These are phyloP conservation scores for Lobophora halterata DNA, from an alignment of 2,888 invertebrate species.

Conservation along the genomic window DNA sequence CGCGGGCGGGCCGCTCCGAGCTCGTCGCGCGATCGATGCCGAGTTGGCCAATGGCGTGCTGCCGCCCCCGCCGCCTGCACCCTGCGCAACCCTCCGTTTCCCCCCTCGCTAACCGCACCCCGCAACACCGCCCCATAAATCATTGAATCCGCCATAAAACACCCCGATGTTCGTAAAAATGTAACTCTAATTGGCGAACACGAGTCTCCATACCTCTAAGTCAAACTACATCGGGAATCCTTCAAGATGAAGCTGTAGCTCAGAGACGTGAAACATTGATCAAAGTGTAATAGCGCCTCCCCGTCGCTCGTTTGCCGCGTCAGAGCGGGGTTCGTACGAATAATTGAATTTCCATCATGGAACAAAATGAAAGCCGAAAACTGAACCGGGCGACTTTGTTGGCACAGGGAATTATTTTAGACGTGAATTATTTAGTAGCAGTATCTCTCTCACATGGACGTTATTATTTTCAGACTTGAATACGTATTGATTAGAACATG, in stretches of 20 bases:
- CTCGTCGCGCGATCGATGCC: slow-evolving; percentile 77
- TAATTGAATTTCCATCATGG: slow-evolving; percentile 80
- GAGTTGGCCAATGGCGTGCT: slow-evolving; percentile 77
- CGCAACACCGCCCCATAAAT: slow-evolving; percentile 77
- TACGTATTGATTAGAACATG: slow-evolving; percentile 3
- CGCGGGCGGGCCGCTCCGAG: slow-evolving; percentile 74
- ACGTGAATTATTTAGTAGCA: slow-evolving; percentile 73
- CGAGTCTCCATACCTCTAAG: slow-evolving; percentile 67
- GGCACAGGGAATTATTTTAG: slow-evolving; percentile 73
- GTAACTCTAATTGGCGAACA: slow-evolving; percentile 77
- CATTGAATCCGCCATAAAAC: slow-evolving; percentile 80
- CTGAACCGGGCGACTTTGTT: slow-evolving; percentile 75
- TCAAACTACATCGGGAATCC: slow-evolving; percentile 58
- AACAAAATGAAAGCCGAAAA: slow-evolving; percentile 78
- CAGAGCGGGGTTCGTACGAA: slow-evolving; percentile 65
- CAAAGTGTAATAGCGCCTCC: slow-evolving; percentile 64
- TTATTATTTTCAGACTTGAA: slow-evolving; percentile 49
- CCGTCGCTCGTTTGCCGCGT: slow-evolving; percentile 56
- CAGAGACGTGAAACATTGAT: slow-evolving; percentile 69
- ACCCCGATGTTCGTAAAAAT: slow-evolving; percentile 78
- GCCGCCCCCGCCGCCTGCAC: slow-evolving; percentile 64
- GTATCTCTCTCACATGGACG: slow-evolving; percentile 58
- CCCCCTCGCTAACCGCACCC: slow-evolving; percentile 57
- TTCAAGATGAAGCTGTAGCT: slow-evolving; percentile 50
- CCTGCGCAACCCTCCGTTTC: slow-evolving; percentile 68